These are phyloP conservation scores for Drosophila nigricruria DNA, from an alignment of 2,888 invertebrate species.

Conservation along the genomic window DNA sequence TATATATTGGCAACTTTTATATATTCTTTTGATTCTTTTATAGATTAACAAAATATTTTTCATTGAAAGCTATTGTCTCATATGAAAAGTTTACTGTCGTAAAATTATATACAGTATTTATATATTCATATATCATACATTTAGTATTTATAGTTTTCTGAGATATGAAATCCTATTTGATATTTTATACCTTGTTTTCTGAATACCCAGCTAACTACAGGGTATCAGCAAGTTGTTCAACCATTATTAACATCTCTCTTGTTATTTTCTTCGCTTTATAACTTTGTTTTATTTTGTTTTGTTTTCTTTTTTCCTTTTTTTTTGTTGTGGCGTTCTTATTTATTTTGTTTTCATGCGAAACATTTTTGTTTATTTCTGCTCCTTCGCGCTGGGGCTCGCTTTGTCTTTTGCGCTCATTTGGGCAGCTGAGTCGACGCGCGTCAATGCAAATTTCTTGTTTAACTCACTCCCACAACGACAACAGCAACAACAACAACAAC, in stretches of 20 bases:
- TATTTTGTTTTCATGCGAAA: slow-evolving; percentile 69
- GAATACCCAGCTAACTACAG: background rate
- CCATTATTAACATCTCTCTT: background rate
- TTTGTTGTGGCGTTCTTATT: slow-evolving; percentile 49
- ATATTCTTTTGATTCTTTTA: too few species aligned
- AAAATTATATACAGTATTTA: too few species aligned
- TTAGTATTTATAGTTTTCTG: too few species aligned
- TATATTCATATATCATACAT: too few species aligned
- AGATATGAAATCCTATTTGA: too few species aligned
- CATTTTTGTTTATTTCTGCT: slow-evolving; percentile 71
- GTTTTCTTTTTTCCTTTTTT: slow-evolving; percentile 35
- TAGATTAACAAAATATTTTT: too few species aligned
- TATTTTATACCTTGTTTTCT: too few species aligned
- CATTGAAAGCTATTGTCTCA: too few species aligned
- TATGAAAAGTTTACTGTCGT: too few species aligned
- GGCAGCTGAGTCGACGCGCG: slow-evolving; percentile 53
- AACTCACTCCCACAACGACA: slow-evolving; percentile 10
- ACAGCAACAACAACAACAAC: slow-evolving; percentile 17
- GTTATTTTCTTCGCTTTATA: slow-evolving; percentile 4
- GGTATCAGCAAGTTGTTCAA: background rate
- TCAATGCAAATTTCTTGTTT: slow-evolving; percentile 63
- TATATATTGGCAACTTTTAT: too few species aligned
- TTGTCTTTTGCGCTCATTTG: slow-evolving; percentile 55
- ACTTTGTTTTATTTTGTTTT: slow-evolving; percentile 41
- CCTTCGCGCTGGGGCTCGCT: slow-evolving; percentile 29